Base-by-base conservation (phyloP, 2,113 vertebrate genomes). In the Panthera uncia region DNA sequence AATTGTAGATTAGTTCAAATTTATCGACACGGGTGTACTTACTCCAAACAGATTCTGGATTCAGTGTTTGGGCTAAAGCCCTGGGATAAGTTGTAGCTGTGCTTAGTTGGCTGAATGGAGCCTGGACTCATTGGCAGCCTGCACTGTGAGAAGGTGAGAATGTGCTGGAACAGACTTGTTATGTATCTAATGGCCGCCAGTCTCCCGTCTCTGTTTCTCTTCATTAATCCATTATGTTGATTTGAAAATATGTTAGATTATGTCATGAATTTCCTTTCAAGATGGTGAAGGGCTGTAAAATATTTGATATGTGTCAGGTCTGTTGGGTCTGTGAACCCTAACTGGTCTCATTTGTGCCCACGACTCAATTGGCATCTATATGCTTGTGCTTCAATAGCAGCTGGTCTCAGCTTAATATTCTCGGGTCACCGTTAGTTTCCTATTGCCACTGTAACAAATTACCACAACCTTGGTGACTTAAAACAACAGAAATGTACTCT, bases 111-210 rank as follows among this genome's bases (percentile, higher is more conserved):
- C 63, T n/a, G 31, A 48, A 9, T 38, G 18, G 14, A 13, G 41
- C 18, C 41, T 33, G 41, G 19, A 57, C 41, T 27, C 31, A 18
- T 16, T 36, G 38, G 41, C 19, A 4, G 18, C 18, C 45, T 7
- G 31, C 63, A 14, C 83, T 8, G 19, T 50, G 83, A 68, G 82
- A 25, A 29, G n/a, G 12, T 41, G 52, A 38, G 52, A 61, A 11
- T 29, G 55, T 61, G n/a, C 55, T 38, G 55, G 80, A 18, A 9
- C 10, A 13, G 31, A 25, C 27, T 36, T 36, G 21, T 86, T 21
- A 0, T 33, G 65, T 25, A 1, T 48, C 11, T 5, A 9, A 33
- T 2, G 7, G 83, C 65, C 1, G 1, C 45, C 83, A 15, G 41
- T 68, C 41, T 45, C 41, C 25, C 29, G 25, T 61, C 33, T 86